Percentiles rank a stretch among this genome's conserved stretches.
These are phyloP conservation scores for Tolmerus cingulatus DNA, from an alignment of 2,888 invertebrate genomes.

Conservation along the genomic window DNA sequence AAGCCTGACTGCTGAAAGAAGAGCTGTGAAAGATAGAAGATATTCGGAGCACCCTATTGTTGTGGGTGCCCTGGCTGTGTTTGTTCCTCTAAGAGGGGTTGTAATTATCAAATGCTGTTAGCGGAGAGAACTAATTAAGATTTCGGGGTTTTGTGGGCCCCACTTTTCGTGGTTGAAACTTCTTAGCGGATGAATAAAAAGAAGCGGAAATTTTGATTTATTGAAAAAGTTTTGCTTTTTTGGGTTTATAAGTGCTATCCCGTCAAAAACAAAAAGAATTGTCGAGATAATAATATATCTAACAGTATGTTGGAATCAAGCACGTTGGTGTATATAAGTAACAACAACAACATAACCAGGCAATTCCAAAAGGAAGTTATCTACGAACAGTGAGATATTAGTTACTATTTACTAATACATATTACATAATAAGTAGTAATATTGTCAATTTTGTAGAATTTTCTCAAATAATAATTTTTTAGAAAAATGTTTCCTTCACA, in stretches of 20 bases:
- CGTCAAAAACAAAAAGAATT: neutral
- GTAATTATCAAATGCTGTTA: neutral
- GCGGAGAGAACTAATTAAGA: neutral
- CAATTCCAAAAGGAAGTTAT: too few relatives aligned
- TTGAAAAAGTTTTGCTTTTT: neutral
- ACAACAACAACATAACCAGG: neutral
- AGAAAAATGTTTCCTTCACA: too few relatives aligned
- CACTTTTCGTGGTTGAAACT: neutral
- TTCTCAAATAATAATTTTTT: too few relatives aligned
- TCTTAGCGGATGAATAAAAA: neutral
- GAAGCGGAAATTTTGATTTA: neutral
- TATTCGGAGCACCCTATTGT: neutral
- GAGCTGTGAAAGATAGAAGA: neutral
- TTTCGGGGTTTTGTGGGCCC: neutral
- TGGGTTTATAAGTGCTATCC: neutral
- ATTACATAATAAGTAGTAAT: too few relatives aligned
- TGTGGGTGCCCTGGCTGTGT: neutral
- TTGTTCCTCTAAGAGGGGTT: neutral
- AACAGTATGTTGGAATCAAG: neutral
- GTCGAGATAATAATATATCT: neutral
- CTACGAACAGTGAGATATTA: too few relatives aligned
- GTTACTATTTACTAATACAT: too few relatives aligned
- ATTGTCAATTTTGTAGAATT: too few relatives aligned
- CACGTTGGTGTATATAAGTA: too few relatives aligned
- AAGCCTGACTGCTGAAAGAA: neutral